Evolutionary conservation across 2,113 vertebrate genomes (phyloP), one percentile per base, ranked within the genome.

Genomic region (Myodes glareolus): DNA sequence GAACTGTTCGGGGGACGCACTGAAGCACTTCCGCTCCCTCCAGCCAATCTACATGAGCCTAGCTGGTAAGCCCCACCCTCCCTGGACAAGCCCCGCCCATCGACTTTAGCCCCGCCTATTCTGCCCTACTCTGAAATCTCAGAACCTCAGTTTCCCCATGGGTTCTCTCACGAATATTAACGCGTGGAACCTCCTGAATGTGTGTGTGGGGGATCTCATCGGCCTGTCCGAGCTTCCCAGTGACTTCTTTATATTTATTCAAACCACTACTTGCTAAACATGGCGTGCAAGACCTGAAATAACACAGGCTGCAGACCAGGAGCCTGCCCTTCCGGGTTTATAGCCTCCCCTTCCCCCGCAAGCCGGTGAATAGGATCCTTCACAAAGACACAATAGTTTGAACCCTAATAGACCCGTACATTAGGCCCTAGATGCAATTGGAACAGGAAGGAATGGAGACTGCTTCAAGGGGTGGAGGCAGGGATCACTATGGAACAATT

Each of bases 1-100:
- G 89, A 99, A 99, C 98, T 99, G 99, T 98, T 99, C 99, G 0
- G 99, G 99, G 75, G 98, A 97, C 52, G 99, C 99, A 33, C 98
- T 99, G 55, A 98, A 98, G 85, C 98, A 99, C 95, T 99, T 99
- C 98, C 99, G 99, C 97, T 99, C 99, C 47, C 96, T 97, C 31
- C 99, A 99, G 98, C 99, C 99, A 93, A 99, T 99, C n/a, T 99
- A 99, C 98, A 99, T 99, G 99, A 99, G 98, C 65, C 98, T 99
- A 84, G 97, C 98, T 98, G 99, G 99, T 99, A 97, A 97, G 97
- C 92, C 91, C 97, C 96, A 17, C 97, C 97, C 13, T 33, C 95
- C 92, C 3, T 1, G 0, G 7, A 5, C 3, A 25, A 45, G 10
- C 82, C 36, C 52, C 94, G 58, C 94, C 91, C 75, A 0, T 14